These are phyloP conservation scores for Lanius ludovicianus DNA, from an alignment of 2,113 vertebrate species.

Conservation along the genomic window DNA sequence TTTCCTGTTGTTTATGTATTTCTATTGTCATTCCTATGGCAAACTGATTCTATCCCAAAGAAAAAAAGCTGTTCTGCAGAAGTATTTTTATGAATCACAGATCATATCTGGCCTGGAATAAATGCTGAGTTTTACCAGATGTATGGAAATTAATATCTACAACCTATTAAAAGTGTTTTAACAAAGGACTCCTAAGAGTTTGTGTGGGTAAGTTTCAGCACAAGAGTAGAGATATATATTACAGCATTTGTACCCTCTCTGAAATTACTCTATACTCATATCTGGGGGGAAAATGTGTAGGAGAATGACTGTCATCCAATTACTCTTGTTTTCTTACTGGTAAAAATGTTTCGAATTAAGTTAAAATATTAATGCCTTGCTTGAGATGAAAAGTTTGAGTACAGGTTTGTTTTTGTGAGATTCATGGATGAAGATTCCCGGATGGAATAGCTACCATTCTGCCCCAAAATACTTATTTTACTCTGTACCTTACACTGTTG, in stretches of 20 bases:
- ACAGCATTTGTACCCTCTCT: not conserved
- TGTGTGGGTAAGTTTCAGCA: not conserved
- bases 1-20: not conserved
- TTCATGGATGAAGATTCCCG: not conserved
- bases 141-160: not conserved
- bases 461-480: not conserved
- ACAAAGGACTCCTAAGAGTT: not conserved
- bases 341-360: not conserved
- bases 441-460: not conserved
- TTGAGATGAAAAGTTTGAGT: not conserved
- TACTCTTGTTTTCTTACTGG: not conserved
- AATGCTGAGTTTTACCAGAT: not conserved
- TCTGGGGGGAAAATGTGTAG: accelerated
- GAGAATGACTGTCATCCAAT: not conserved
- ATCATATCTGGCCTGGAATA: not conserved
- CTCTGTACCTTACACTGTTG: not conserved
- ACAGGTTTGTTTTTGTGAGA: not conserved
- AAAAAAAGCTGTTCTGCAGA: not conserved
- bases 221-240: not conserved
- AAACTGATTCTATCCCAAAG: not conserved
- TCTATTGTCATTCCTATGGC: not conserved
- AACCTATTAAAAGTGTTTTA: not conserved
- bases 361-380: not conserved
- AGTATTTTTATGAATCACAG: not conserved
- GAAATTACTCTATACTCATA: not conserved